These are phyloP conservation scores for Cyphomyrmex costatus DNA, from an alignment of 1,140 invertebrate species.

Conservation along the genomic window DNA sequence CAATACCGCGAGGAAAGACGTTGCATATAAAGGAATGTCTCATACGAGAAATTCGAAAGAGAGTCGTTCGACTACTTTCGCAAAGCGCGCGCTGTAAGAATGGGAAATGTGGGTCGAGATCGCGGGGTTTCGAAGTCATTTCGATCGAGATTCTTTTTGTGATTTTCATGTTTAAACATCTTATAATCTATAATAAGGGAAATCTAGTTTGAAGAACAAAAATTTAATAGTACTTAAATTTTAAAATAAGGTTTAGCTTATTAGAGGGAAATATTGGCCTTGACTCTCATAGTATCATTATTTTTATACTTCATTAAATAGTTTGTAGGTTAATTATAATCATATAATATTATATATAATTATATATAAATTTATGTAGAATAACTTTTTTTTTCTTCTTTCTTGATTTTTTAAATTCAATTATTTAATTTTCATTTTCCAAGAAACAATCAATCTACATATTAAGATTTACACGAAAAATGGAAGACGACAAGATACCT, in stretches of 20 bases:
- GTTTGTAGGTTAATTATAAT: not conserved
- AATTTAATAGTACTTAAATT: not conserved
- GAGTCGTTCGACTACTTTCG: conserved; percentile 71
- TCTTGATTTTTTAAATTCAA: not conserved
- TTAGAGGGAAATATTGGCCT: not conserved
- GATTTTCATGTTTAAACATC: not conserved
- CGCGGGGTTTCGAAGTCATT: conserved; percentile 44
- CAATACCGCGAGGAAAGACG: conserved; percentile 9
- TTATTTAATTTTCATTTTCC: not conserved
- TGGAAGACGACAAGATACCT: not conserved
- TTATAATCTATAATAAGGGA: not conserved
- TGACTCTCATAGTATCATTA: too few relatives aligned
- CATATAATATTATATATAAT: too few relatives aligned
- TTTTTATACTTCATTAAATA: not conserved
- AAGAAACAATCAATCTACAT: not conserved
- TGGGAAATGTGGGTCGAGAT: conserved; percentile 66
- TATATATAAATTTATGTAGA: too few relatives aligned
- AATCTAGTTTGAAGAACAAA: not conserved
- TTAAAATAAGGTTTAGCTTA: not conserved
- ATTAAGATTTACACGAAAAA: not conserved
- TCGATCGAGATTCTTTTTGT: not conserved
- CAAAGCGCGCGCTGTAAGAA: conserved; percentile 26
- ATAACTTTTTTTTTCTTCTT: not conserved
- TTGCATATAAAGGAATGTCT: conserved; percentile 34
- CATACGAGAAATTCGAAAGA: conserved; percentile 66